Percentiles rank a stretch among this genome's conserved stretches.
Conservation (phyloP, 1,140 invertebrate species). For the Lysiphlebus fabarum region DNA sequence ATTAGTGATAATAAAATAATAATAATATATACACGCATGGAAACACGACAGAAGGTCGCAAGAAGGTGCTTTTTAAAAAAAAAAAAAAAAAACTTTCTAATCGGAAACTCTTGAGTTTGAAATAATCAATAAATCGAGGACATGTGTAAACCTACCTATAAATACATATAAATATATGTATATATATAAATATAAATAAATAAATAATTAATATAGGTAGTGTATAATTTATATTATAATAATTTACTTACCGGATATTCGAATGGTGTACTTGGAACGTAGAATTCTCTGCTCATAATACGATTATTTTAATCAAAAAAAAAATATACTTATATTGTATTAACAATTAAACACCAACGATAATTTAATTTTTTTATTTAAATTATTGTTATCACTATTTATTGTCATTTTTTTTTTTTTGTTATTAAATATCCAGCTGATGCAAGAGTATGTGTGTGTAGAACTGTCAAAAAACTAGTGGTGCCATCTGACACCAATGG, state of each 20-base stretch:
- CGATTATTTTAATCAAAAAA: not conserved
- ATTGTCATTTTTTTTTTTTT: not conserved
- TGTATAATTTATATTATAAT: not conserved
- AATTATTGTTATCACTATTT: no score
- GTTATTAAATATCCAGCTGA: slow-evolving; percentile 39
- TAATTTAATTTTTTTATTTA: no score
- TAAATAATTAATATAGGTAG: no score
- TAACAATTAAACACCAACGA: no score
- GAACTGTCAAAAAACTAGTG: slow-evolving; percentile 47
- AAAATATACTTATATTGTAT: no score
- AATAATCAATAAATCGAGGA: slow-evolving; percentile 19
- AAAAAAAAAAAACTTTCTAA: slow-evolving; percentile 26
- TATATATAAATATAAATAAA: not conserved
- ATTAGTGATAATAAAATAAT: slow-evolving; percentile 1
- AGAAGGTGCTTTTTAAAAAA: slow-evolving; percentile 13
- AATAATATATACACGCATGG: not conserved
- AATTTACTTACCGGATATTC: slow-evolving; percentile 44
- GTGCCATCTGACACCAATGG: slow-evolving; percentile 41
- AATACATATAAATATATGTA: not conserved
- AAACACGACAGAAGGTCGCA: slow-evolving; percentile 15
- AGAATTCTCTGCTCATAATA: slow-evolving; percentile 53
- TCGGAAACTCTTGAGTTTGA: slow-evolving; percentile 8
- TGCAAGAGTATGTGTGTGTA: slow-evolving; percentile 11
- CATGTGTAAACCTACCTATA: slow-evolving; percentile 5
- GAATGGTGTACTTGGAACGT: slow-evolving; percentile 48